Evolutionary conservation across 2,888 invertebrate genomes (phyloP), one percentile per base, ranked within the genome.

Genomic region (Cheilosia soror): DNA sequence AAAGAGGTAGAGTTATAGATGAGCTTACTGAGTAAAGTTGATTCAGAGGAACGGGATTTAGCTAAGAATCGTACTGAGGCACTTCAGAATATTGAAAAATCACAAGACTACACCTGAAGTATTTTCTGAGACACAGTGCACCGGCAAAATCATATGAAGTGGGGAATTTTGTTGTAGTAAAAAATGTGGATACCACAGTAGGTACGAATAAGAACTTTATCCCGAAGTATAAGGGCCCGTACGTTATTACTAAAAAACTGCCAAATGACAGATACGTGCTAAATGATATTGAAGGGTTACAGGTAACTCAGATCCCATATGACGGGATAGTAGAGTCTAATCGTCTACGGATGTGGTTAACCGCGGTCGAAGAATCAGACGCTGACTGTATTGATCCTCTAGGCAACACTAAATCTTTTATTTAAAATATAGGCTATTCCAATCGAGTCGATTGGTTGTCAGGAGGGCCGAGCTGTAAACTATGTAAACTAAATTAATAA

Each of bases 1-100:
- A 87, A 47, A 20, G 66, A 4, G 79, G 76, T 9, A 47, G n/a
- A 6, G 11, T 58, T 31, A 20, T 76, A 3, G 66, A 66, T 11
- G 66, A 44, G 0, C 55, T 76, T n/a, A 42, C 42, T 13, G 42
- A 42, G 13, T 42, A 42, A 42, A 11, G 42, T 11, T 0, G 11
- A 42, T 13, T 4, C 11, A 42, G 42, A 13, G 42, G 13, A 4
- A 4, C 4, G 42, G 11, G 9, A 42, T 13, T 42, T 42, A 42
- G 42, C 1, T 13, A 42, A 42, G 42, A 13, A 1, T 42, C 42
- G 42, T 42, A 9, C 13, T 4, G 42, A 42, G 13, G 42, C 42
- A 7, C 9, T 42, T 11, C 6, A 42, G 11, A 9, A 42, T 4
- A 42, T 42, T 4, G 42, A 42, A 1, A 42, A 42, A 42, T 42